Percentiles rank a stretch among this genome's conserved stretches.
Evolutionary conservation across 1,140 invertebrate species (phyloP).

Genomic region (Helicoverpa armigera): DNA sequence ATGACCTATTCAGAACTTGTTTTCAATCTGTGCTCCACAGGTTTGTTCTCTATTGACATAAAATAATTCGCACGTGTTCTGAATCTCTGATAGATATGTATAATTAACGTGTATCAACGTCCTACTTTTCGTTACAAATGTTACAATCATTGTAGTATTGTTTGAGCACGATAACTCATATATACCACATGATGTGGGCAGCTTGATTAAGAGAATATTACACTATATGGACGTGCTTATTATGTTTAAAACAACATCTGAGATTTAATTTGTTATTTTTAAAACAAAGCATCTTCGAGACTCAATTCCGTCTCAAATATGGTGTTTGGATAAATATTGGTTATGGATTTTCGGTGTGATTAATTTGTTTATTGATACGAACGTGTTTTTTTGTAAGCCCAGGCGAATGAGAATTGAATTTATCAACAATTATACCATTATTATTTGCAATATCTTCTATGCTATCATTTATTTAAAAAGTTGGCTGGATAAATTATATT

Average conservation of each 20-base stretch:
- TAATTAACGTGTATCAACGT: constrained; percentile 52
- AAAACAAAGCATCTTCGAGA: constrained; percentile 2
- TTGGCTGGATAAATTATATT: too few species aligned
- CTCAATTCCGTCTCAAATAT: constrained; percentile 12
- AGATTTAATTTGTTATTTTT: constrained; percentile 24
- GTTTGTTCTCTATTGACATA: constrained; percentile 53
- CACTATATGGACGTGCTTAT: neutral
- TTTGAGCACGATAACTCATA: constrained; percentile 7
- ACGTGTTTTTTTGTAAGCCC: neutral
- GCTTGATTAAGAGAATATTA: constrained; percentile 13
- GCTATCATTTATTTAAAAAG: too few species aligned
- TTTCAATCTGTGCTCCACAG: constrained; percentile 30
- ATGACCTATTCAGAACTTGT: constrained; percentile 56
- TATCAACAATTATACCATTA: neutral
- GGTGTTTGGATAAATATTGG: constrained; percentile 3
- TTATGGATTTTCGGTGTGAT: constrained; percentile 4
- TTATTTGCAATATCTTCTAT: too few species aligned
- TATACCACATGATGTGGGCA: neutral
- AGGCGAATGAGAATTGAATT: neutral
- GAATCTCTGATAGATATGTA: constrained; percentile 47
- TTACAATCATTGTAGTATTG: constrained; percentile 35
- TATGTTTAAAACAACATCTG: constrained; percentile 3
- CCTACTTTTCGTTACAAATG: constrained; percentile 50
- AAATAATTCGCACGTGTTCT: constrained; percentile 47
- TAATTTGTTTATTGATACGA: constrained; percentile 9